Base-by-base conservation (phyloP, 2,113 vertebrate species). In the Gopherus flavomarginatus region DNA sequence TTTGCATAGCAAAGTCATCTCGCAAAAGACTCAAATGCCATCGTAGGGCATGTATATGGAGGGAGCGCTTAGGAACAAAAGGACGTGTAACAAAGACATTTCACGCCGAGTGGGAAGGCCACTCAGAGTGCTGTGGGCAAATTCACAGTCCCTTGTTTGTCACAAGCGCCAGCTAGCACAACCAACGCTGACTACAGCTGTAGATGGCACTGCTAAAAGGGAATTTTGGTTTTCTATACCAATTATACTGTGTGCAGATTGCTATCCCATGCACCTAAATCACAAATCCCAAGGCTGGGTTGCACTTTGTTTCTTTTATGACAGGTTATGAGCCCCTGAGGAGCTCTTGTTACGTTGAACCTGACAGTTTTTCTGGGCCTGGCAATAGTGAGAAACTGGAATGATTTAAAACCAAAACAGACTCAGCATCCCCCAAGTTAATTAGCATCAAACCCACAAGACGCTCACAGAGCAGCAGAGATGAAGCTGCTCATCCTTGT, bases 91-190 rank as follows among this genome's bases (percentile, higher is more conserved):
- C 47, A 21, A 49, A 47, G 2, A 0, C 2, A 2, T 27, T 83
- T n/a, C 24, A 85, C 0, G 0, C 62, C 21, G 35, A n/a, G 4
- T 11, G 83, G 6, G 87, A 9, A 52, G 69, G 88, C 24, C 9
- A 54, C 52, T 29, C 77, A 47, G 7, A 47, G 1, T 1, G 86
- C 0, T 0, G 0, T 1, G 91, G 83, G 83, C 0, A 92, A 81
- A 91, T 21, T 82, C 85, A 50, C 80, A 59, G 91, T 19, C 54
- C 69, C 90, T 75, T 92, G 91, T 91, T 97, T 59, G 89, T 86
- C 94, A 95, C 90, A 94, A 92, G 89, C 24, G 88, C 96, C 96
- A 91, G 90, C 94, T 92, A 92, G 79, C 77, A 5, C 77, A 1
- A 1, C 0, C 72, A 44, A 24, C 27, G 42, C 11, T 47, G 42